These are phyloP conservation scores for Eubasilissa regina DNA, from an alignment of 1,140 invertebrate species.

Conservation along the genomic window DNA sequence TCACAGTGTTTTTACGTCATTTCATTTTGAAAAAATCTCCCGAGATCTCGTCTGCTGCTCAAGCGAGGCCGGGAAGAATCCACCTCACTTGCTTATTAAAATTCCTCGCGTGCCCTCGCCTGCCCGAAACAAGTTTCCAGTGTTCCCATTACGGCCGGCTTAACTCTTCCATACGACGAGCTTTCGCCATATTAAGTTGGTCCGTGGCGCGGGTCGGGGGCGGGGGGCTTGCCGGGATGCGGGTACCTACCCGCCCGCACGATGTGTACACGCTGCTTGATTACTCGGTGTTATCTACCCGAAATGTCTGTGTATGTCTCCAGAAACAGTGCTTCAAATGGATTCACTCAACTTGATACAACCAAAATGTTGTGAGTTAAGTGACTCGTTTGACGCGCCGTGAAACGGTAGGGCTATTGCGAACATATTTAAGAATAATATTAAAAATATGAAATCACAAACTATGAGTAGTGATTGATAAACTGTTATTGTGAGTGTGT, in stretches of 20 bases:
- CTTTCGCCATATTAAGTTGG: constrained; percentile 28
- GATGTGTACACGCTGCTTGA: constrained; percentile 25
- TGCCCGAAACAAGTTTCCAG: constrained; percentile 38
- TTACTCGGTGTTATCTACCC: constrained; percentile 43
- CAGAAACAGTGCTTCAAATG: constrained; percentile 19
- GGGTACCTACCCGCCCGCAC: not conserved
- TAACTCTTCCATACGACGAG: constrained; percentile 29
- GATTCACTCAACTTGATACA: too few relatives aligned
- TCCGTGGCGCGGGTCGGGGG: not conserved
- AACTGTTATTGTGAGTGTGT: too few relatives aligned
- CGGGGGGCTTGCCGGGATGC: too few relatives aligned
- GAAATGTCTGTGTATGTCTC: constrained; percentile 17
- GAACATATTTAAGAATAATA: too few relatives aligned
- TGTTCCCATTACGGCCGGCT: constrained; percentile 22
- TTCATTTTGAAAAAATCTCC: not conserved
- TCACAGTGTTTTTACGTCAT: not conserved
- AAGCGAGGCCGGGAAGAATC: constrained; percentile 11
- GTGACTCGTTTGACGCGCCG: too few relatives aligned
- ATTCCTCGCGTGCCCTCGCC: constrained; percentile 23
- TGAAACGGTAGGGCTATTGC: too few relatives aligned
- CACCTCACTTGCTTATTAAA: constrained; percentile 35
- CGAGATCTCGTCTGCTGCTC: not conserved
- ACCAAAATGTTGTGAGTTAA: too few relatives aligned
- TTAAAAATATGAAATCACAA: too few relatives aligned
- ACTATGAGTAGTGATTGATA: too few relatives aligned